Conservation (phyloP, 2,888 invertebrate genomes). For the Chrysolina americana region DNA sequence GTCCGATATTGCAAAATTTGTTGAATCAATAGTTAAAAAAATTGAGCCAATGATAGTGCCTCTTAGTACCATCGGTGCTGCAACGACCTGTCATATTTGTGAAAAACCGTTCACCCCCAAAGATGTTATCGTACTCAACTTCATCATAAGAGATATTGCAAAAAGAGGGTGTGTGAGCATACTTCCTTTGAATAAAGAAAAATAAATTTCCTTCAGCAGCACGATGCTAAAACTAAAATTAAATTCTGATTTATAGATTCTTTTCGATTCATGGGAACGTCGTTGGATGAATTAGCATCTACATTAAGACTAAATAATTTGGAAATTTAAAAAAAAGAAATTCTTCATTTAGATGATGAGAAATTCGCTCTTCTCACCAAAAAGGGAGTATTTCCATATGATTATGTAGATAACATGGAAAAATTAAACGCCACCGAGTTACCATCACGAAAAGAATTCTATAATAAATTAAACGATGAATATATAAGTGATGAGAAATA, state of each 20-base stretch:
- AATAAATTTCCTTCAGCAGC: no score
- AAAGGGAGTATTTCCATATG: conserved; percentile 26
- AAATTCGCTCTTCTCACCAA: conserved; percentile 18
- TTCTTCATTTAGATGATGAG: not conserved
- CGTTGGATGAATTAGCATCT: conserved; percentile 1
- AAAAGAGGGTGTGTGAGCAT: conserved; percentile 51
- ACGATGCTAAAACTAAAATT: conserved; percentile 22
- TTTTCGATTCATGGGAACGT: conserved; percentile 16
- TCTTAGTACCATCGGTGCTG: not conserved
- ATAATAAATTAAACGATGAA: conserved; percentile 16
- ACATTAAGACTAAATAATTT: conserved; percentile 23
- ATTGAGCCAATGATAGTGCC: no score
- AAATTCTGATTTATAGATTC: conserved; percentile 40
- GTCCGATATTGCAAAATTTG: no score
- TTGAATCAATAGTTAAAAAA: no score
- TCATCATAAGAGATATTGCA: conserved; percentile 57
- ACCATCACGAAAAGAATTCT: conserved; percentile 21
- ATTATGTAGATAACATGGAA: conserved; percentile 10
- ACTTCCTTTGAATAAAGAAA: conserved; percentile 59
- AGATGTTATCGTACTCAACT: conserved; percentile 54
- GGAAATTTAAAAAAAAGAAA: conserved; percentile 19
- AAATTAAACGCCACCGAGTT: conserved; percentile 26
- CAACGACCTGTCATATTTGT: not conserved
- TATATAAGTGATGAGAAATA: conserved; percentile 46
- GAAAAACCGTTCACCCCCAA: conserved; percentile 30